Percentiles rank a stretch among this genome's conserved stretches.
Evolutionary conservation across 2,888 invertebrate genomes (phyloP).

Genomic region (Andricus quercusramuli): DNA sequence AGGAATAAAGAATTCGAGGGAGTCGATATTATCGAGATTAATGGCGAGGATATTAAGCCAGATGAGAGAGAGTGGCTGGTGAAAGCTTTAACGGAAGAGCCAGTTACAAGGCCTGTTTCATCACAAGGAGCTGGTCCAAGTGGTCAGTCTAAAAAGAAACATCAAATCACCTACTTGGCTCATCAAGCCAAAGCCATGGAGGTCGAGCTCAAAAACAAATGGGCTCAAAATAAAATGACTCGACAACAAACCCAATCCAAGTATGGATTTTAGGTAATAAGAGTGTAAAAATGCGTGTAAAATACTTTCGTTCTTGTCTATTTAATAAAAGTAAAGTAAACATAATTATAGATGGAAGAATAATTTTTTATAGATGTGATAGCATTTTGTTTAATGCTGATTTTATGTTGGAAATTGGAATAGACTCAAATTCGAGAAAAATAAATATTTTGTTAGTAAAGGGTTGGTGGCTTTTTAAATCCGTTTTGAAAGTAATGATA

Average conservation of each 20-base stretch:
- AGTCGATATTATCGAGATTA: conserved; percentile 89
- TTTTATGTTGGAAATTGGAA: background rate
- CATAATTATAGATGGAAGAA: background rate
- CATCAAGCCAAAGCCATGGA: conserved; percentile 97
- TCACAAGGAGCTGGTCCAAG: conserved; percentile 81
- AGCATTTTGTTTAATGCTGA: background rate
- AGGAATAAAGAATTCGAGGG: conserved; percentile 80
- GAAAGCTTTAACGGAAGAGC: conserved; percentile 88
- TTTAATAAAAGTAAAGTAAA: conserved; percentile 19
- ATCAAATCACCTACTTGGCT: conserved; percentile 97
- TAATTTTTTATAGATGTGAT: background rate
- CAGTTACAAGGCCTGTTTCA: conserved; percentile 80
- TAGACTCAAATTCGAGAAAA: background rate
- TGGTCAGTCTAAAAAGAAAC: conserved; percentile 89
- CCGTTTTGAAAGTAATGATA: background rate
- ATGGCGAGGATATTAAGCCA: conserved; percentile 89
- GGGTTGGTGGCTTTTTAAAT: background rate
- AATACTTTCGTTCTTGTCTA: conserved; percentile 41
- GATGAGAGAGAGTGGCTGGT: conserved; percentile 91
- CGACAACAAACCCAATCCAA: conserved; percentile 95
- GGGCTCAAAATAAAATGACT: conserved; percentile 92
- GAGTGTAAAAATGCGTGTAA: conserved; percentile 35
- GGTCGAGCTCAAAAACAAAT: conserved; percentile 94
- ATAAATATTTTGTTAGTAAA: conserved; percentile 2
- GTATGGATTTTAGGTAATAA: conserved; percentile 90